Evolutionary conservation across 2,797 vertebrate species (phyloP).

Genomic region (Spea hammondii): DNA sequence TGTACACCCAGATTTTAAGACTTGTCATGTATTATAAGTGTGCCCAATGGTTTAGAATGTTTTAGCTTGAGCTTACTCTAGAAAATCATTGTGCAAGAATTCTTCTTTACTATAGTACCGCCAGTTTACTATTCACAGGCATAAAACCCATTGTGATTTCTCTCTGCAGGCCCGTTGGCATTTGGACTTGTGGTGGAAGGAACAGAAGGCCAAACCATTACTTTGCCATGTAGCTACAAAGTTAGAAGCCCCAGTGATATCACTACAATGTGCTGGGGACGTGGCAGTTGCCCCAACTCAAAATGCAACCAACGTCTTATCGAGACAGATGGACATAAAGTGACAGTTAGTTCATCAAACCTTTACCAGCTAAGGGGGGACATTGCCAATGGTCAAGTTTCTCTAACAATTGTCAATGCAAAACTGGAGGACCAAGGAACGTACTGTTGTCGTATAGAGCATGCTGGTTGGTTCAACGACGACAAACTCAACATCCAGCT

Average conservation of each 20-base stretch:
- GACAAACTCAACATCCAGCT: slow-evolving; percentile 26
- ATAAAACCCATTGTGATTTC: background rate
- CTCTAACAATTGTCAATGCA: slow-evolving; percentile 16
- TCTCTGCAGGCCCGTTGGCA: slow-evolving; percentile 17
- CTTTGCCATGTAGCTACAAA: slow-evolving; percentile 30
- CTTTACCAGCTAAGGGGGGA: slow-evolving; percentile 14
- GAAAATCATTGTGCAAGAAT: no score
- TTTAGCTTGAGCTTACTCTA: no score
- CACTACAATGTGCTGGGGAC: slow-evolving; percentile 46
- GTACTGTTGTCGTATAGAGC: slow-evolving; percentile 47
- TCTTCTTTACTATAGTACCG: no score
- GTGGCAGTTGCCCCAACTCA: slow-evolving; percentile 9
- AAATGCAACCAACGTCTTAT: slow-evolving; percentile 24
- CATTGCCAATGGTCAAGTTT: slow-evolving; percentile 15
- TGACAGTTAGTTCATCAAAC: slow-evolving; percentile 11
- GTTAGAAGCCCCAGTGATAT: slow-evolving; percentile 4
- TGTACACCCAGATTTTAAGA: no score
- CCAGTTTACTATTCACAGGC: no score
- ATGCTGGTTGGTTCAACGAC: slow-evolving; percentile 36
- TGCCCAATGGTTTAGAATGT: no score
- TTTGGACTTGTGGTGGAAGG: slow-evolving; percentile 8
- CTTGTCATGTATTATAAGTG: no score
- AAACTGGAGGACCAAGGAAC: slow-evolving; percentile 13
- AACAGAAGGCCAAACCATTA: slow-evolving; percentile 22
- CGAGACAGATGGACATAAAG: slow-evolving; percentile 33